A percentile compares a stretch with the other conserved stretches of the same genome.
Evolutionary conservation across 92 coral and sea anemone species (phyloP).

Genomic region (Umimayanthus chanpuru): DNA sequence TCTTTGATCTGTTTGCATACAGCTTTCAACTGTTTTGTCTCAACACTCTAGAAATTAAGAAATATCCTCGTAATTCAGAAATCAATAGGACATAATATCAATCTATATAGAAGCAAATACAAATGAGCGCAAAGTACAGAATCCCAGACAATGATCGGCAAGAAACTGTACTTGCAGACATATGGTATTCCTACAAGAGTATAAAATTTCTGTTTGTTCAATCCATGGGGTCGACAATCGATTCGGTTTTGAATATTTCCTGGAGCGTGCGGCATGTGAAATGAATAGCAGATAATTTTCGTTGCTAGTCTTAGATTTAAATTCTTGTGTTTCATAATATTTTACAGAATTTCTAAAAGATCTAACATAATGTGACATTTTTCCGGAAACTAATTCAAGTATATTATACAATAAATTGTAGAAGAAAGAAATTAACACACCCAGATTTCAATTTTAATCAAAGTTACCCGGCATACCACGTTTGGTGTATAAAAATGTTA

Average conservation of each 20-base stretch:
- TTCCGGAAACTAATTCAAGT: neutral
- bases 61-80: neutral
- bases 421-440: neutral
- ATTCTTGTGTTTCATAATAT: neutral
- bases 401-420: neutral
- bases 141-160: neutral
- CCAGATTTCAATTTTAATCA: neutral
- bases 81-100: neutral
- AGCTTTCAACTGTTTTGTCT: slow-evolving; percentile 16
- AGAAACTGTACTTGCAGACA: neutral
- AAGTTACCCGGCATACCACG: neutral
- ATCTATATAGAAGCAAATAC: neutral
- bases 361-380: neutral
- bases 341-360: neutral
- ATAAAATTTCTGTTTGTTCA: slow-evolving; percentile 45
- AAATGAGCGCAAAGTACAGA: neutral
- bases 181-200: slow-evolving; percentile 31
- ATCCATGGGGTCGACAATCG: slow-evolving; percentile 43
- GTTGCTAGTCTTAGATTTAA: neutral
- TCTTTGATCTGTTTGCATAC: slow-evolving; percentile 30
- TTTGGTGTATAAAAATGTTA: too few relatives aligned
- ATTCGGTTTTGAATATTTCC: slow-evolving; percentile 21
- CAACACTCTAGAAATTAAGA: neutral
- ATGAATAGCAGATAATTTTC: neutral
- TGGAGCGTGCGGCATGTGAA: slow-evolving; percentile 30